Evolutionary conservation across 2,797 vertebrate genomes (phyloP).

Genomic region (Anniella stebbinsi): DNA sequence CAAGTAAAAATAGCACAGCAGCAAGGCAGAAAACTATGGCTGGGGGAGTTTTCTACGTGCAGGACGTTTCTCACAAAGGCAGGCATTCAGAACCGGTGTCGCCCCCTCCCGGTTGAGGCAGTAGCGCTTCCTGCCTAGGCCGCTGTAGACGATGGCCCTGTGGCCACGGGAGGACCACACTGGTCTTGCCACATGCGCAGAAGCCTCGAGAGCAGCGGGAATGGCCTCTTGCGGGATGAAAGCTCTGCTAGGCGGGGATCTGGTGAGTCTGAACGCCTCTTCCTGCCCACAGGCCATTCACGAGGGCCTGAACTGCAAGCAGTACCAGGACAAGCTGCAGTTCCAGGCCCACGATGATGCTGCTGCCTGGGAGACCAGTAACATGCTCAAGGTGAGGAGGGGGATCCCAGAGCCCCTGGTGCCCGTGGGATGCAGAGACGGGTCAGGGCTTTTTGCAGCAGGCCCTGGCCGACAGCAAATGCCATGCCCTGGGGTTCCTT

Average conservation of each 20-base stretch:
- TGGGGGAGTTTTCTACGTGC: no score
- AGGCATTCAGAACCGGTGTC: no score
- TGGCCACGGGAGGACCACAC: no score
- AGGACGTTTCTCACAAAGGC: no score
- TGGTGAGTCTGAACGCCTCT: background rate
- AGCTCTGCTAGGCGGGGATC: background rate
- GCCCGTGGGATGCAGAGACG: no score
- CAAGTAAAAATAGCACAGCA: background rate
- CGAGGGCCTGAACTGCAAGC: constrained; percentile 86
- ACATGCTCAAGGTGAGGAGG: constrained; percentile 83
- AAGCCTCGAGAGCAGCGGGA: background rate
- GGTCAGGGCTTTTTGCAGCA: accelerated
- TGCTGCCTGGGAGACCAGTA: constrained; percentile 84
- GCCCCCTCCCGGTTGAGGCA: no score
- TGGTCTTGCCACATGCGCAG: background rate
- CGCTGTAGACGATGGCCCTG: background rate
- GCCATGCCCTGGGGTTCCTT: background rate
- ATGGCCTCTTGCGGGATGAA: no score
- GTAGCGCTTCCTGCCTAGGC: background rate
- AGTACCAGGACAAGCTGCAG: constrained; percentile 90
- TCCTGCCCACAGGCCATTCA: constrained; percentile 84
- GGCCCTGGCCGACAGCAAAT: background rate
- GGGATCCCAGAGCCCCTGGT: no score
- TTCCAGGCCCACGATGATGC: constrained; percentile 84
- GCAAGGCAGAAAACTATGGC: background rate